A percentile compares a stretch with the other conserved stretches of the same genome.
Evolutionary conservation across 2,113 vertebrate species (phyloP).

Genomic region (Gallinago paraguaiae): DNA sequence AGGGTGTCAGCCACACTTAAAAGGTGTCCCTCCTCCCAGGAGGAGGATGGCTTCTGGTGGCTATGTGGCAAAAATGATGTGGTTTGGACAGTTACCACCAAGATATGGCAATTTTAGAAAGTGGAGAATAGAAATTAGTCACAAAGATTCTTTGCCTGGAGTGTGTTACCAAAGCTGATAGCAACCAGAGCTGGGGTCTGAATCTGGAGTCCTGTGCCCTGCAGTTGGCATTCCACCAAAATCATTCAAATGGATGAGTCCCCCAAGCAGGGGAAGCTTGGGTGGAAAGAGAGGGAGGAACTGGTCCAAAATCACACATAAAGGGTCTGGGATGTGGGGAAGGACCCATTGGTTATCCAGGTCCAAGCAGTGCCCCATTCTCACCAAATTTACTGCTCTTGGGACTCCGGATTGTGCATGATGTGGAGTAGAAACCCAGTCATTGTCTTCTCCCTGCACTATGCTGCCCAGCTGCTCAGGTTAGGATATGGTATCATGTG

Average conservation of each 20-base stretch:
- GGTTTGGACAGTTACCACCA: neutral
- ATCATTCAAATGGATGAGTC: neutral
- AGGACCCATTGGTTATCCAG: neutral
- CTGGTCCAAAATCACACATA: neutral
- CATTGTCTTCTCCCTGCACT: neutral
- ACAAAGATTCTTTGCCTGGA: neutral
- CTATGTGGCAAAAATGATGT: neutral
- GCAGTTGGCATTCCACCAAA: accelerated
- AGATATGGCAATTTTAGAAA: neutral
- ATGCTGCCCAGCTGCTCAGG: accelerated
- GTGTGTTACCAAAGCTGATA: neutral
- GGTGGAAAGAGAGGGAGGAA: neutral
- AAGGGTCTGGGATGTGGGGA: neutral
- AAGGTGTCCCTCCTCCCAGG: neutral
- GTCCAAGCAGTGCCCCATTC: neutral
- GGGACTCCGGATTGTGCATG: no score
- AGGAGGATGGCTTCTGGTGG: neutral
- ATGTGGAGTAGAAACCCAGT: neutral
- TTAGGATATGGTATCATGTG: neutral
- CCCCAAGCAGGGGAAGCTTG: neutral
- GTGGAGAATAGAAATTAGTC: neutral
- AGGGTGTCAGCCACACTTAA: neutral
- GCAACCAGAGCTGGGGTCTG: neutral
- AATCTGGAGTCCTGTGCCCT: neutral
- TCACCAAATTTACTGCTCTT: neutral